Evolutionary conservation across 1,140 invertebrate genomes (phyloP).

Genomic region (Pseudomyrmex gracilis): DNA sequence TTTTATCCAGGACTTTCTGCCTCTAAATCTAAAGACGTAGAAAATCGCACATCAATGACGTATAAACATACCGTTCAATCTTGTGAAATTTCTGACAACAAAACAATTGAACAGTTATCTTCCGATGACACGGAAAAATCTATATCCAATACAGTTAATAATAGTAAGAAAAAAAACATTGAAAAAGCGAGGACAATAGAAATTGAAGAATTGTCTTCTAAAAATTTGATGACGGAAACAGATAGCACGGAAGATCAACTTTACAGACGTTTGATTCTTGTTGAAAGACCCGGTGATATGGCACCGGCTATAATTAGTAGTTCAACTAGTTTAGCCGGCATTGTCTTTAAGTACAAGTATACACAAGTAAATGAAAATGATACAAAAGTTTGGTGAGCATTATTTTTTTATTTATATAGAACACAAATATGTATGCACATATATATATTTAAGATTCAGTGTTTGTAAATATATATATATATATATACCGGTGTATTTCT

Average conservation of each 20-base stretch:
- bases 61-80: neutral
- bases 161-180: too few relatives aligned
- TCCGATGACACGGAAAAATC: neutral
- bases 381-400: constrained; percentile 50
- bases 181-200: too few relatives aligned
- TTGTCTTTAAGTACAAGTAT: constrained; percentile 76
- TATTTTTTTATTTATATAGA: constrained; percentile 17
- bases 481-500: too few relatives aligned
- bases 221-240: constrained; percentile 27
- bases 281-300: constrained; percentile 76
- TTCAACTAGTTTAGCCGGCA: constrained; percentile 70
- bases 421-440: neutral
- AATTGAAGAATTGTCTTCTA: neutral
- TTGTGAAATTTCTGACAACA: neutral
- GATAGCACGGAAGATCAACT: constrained; percentile 45
- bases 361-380: constrained; percentile 3
- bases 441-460: neutral
- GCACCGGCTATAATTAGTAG: constrained; percentile 73
- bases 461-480: constrained; percentile 4
- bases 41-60: neutral
- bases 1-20: constrained; percentile 36
- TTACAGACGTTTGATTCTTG: constrained; percentile 78
- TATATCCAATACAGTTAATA: neutral
- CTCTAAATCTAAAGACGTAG: neutral
- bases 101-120: neutral